A percentile compares a stretch with the other conserved stretches of the same genome.
These are phyloP conservation scores for Sternotherus odoratus DNA, from an alignment of 2,797 vertebrate genomes.

Conservation along the genomic window DNA sequence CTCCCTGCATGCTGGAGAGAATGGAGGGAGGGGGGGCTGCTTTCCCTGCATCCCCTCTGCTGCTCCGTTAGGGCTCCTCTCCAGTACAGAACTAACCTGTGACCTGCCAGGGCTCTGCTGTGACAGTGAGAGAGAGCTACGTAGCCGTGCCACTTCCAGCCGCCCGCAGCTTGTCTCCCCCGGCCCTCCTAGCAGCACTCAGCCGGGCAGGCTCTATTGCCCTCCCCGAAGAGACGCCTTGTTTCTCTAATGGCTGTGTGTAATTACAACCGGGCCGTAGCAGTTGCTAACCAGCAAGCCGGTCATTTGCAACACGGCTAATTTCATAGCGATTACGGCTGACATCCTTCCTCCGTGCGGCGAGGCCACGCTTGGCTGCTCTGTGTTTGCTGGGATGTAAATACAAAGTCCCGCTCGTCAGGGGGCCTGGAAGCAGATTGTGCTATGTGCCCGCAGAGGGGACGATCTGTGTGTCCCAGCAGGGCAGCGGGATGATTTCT, in stretches of 20 bases:
- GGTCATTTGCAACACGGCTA: background rate
- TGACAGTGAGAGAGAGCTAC: no score
- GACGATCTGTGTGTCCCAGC: background rate
- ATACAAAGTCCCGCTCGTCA: background rate
- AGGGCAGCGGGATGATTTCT: background rate
- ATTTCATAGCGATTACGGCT: background rate
- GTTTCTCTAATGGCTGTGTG: background rate
- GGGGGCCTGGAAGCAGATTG: background rate
- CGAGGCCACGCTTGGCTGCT: background rate
- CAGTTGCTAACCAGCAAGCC: background rate
- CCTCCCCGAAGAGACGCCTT: background rate
- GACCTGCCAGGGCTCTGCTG: no score
- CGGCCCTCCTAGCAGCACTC: no score
- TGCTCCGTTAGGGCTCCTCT: no score
- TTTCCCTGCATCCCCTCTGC: no score
- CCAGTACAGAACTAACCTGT: no score
- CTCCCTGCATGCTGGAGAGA: no score
- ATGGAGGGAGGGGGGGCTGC: no score
- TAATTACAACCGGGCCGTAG: background rate
- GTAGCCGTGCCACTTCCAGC: no score
- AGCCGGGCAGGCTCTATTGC: no score
- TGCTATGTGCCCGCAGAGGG: background rate
- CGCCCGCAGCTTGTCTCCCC: no score
- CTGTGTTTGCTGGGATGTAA: background rate
- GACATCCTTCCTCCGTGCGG: background rate